These are phyloP conservation scores for Anoplius nigerrimus DNA, from an alignment of 2,888 invertebrate genomes.

Conservation along the genomic window DNA sequence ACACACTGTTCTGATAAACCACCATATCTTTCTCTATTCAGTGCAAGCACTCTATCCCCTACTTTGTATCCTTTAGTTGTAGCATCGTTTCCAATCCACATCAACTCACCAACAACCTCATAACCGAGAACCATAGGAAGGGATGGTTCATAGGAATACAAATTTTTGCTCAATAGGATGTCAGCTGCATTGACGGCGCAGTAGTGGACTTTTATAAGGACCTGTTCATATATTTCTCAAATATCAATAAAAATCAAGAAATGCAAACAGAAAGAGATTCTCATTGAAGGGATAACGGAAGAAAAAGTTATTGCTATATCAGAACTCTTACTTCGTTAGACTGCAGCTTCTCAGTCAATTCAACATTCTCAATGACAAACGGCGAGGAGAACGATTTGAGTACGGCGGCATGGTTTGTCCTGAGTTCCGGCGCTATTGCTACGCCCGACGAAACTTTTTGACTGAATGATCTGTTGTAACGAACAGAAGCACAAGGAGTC, in stretches of 20 bases:
- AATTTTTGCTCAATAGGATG: constrained; percentile 77
- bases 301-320: not conserved
- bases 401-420: constrained; percentile 75
- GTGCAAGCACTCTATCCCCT: constrained; percentile 80
- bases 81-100: constrained; percentile 77
- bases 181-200: constrained; percentile 83
- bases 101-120: constrained; percentile 80
- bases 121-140: constrained; percentile 81
- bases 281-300: not conserved
- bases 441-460: constrained; percentile 29
- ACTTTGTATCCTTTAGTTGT: constrained; percentile 73
- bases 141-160: constrained; percentile 73
- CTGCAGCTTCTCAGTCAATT: constrained; percentile 72
- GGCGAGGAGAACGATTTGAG: constrained; percentile 76
- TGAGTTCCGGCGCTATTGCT: constrained; percentile 48
- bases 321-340: constrained; percentile 73
- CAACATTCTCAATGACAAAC: constrained; percentile 76
- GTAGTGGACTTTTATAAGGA: constrained; percentile 80
- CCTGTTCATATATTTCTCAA: constrained; percentile 70
- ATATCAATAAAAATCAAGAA: not conserved
- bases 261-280: constrained; percentile 3
- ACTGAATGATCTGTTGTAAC: not conserved
- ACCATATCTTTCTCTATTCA: constrained; percentile 77
- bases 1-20: constrained; percentile 81
- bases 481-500: not conserved